Evolutionary conservation across 2,113 vertebrate genomes (phyloP).

Genomic region (Eublepharis macularius): DNA sequence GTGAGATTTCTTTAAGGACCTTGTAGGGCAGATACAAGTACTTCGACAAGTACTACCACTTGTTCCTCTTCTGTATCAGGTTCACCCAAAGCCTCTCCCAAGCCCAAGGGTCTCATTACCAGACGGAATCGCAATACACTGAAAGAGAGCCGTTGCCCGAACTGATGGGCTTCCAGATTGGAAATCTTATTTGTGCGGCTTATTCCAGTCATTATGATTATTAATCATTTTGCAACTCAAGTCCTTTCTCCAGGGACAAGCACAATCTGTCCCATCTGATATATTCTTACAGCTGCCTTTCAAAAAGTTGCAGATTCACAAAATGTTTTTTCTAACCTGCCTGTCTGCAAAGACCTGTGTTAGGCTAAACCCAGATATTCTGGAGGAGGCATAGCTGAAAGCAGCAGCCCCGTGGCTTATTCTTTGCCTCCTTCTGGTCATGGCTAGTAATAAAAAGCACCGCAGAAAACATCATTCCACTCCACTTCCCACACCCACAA

Average conservation of each 20-base stretch:
- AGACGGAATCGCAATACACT: background rate
- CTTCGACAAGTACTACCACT: too few relatives aligned
- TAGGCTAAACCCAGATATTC: background rate
- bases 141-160: too few relatives aligned
- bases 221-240: background rate
- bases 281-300: background rate
- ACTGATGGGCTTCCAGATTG: background rate
- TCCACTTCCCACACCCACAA: too few relatives aligned
- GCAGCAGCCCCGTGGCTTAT: background rate
- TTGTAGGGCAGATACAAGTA: background rate
- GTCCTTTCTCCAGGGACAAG: background rate
- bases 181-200: background rate
- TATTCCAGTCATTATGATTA: background rate
- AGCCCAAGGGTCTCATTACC: too few relatives aligned
- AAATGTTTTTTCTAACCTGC: background rate
- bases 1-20: background rate
- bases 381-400: background rate
- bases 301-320: background rate
- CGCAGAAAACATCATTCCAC: too few relatives aligned
- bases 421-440: background rate
- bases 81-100: background rate
- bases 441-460: background rate
- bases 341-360: background rate
- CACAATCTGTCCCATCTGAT: background rate
- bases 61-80: background rate